Evolutionary conservation across 2,113 vertebrate genomes (phyloP).

Genomic region (Neolamprologus hecqui): DNA sequence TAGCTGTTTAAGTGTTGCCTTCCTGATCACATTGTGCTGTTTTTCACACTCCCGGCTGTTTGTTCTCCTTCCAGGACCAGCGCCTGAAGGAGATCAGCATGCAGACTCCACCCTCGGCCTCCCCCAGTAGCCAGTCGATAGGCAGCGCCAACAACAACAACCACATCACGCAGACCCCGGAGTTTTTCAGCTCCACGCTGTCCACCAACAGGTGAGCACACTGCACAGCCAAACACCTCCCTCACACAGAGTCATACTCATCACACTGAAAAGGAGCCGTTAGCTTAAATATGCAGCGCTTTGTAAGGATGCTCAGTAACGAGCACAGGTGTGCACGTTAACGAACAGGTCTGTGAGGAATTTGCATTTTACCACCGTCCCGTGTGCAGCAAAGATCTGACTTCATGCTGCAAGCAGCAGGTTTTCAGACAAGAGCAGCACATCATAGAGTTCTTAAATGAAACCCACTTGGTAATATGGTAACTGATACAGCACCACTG

Average conservation of each 20-base stretch:
- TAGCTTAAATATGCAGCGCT: neutral
- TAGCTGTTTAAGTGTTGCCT: neutral
- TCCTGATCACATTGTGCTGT: neutral
- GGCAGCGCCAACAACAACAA: constrained; percentile 78
- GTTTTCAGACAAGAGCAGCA: neutral
- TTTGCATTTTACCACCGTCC: neutral
- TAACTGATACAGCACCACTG: neutral
- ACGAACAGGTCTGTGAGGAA: neutral
- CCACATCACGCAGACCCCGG: constrained; percentile 62
- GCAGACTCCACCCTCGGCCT: constrained; percentile 80
- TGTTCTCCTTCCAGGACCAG: constrained; percentile 72
- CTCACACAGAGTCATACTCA: neutral
- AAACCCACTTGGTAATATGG: neutral
- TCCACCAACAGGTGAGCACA: constrained; percentile 75
- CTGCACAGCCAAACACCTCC: neutral
- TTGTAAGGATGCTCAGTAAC: neutral
- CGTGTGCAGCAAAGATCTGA: neutral
- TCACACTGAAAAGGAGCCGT: neutral
- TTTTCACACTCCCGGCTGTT: neutral
- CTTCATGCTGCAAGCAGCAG: neutral
- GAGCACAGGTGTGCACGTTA: neutral
- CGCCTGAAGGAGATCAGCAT: constrained; percentile 82
- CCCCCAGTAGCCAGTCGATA: constrained; percentile 80
- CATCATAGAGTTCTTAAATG: neutral
- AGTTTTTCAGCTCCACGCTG: constrained; percentile 75